phyloP scores from a whole-genome alignment of 1,140 invertebrate genomes.

The Subanguina moxae region DNA sequence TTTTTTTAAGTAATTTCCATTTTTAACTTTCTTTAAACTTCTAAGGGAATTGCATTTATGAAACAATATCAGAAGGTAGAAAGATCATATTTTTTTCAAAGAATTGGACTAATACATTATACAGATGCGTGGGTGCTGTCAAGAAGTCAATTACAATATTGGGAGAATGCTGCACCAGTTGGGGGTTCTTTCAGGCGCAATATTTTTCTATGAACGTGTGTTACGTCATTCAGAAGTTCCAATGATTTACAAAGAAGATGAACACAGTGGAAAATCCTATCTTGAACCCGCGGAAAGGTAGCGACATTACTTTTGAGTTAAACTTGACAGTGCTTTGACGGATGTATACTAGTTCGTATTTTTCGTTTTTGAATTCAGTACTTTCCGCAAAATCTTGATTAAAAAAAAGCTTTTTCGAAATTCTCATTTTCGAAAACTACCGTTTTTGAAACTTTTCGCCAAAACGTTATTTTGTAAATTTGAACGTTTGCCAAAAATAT shows the following conservation, averaged over 20 bases:
- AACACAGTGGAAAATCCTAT: slow-evolving; percentile 31
- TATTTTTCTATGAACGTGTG: slow-evolving; percentile 53
- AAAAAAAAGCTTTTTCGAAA: too few species aligned
- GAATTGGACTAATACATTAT: too few species aligned
- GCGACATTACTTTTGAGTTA: too few species aligned
- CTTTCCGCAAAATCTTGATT: too few species aligned
- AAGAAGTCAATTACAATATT: slow-evolving; percentile 55
- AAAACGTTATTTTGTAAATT: too few species aligned
- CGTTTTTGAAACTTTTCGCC: too few species aligned
- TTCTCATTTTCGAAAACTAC: too few species aligned
- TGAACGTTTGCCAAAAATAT: too few species aligned
- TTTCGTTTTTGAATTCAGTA: too few species aligned
- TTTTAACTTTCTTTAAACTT: background rate
- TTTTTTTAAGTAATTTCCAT: background rate
- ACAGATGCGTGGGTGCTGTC: slow-evolving; percentile 27
- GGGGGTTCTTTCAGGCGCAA: slow-evolving; percentile 46
- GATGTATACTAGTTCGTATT: too few species aligned
- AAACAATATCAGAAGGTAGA: slow-evolving; percentile 34
- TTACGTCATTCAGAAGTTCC: slow-evolving; percentile 35
- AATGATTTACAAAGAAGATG: slow-evolving; percentile 25
- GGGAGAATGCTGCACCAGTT: slow-evolving; percentile 56
- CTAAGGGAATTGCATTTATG: slow-evolving; percentile 53
- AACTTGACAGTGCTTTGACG: too few species aligned
- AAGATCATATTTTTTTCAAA: too few species aligned
- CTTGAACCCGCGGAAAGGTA: slow-evolving; percentile 26